A percentile compares a stretch with the other conserved stretches of the same genome.
Conservation (phyloP, 2,888 invertebrate species). For the Dimorphilus gyrociliatus region DNA sequence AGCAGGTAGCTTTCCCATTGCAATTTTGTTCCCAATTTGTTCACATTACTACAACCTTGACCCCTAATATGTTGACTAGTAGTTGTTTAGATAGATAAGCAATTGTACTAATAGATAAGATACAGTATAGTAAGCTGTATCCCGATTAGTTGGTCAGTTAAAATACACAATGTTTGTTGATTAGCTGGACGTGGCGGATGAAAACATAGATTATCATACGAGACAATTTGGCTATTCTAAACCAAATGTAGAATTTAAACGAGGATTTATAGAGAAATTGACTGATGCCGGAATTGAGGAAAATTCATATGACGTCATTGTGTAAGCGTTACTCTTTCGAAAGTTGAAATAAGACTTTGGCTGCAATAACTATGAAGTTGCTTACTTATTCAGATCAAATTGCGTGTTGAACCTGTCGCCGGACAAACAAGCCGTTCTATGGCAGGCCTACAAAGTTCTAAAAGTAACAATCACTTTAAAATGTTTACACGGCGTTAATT, state of each 20-base stretch:
- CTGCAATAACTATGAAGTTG: too few relatives aligned
- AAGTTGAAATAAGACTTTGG: too few relatives aligned
- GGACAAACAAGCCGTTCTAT: constrained; percentile 21
- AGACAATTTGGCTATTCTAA: constrained; percentile 19
- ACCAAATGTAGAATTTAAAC: constrained; percentile 22
- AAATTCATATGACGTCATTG: constrained; percentile 19
- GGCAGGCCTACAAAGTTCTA: constrained; percentile 20
- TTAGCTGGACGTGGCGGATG: constrained; percentile 19
- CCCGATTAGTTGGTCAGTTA: neutral
- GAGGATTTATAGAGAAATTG: constrained; percentile 23
- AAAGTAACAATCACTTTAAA: constrained; percentile 15
- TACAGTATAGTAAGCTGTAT: neutral
- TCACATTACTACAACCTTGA: too few relatives aligned
- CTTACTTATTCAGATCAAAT: constrained; percentile 19
- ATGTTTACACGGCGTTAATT: neutral
- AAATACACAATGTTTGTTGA: constrained; percentile 1
- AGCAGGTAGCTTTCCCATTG: constrained; percentile 21
- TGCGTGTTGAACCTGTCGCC: constrained; percentile 29
- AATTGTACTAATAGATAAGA: constrained; percentile 4
- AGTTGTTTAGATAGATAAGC: too few relatives aligned
- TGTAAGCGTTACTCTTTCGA: too few relatives aligned
- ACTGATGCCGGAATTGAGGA: constrained; percentile 18
- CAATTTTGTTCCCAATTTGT: too few relatives aligned
- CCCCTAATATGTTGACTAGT: too few relatives aligned
- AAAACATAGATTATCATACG: constrained; percentile 24